Conservation (phyloP, 2,888 invertebrate genomes). For the Agriopis marginaria region DNA sequence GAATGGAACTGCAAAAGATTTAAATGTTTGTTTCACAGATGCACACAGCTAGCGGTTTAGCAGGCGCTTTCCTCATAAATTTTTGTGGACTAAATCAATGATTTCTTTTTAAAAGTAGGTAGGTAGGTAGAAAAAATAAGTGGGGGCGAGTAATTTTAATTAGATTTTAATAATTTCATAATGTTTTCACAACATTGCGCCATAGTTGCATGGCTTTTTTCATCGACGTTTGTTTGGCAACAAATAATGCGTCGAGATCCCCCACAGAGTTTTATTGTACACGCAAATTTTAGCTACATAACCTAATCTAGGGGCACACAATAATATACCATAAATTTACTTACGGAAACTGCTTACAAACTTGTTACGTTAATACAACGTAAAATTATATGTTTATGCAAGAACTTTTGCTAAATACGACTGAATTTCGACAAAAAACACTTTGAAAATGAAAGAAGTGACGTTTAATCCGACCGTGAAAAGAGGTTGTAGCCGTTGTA, state of each 20-base stretch:
- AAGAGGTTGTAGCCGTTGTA: not conserved
- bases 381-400: conserved; percentile 23
- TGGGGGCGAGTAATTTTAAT: not conserved
- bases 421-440: not conserved
- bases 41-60: not conserved
- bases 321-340: not conserved
- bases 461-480: conserved; percentile 32
- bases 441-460: conserved; percentile 20
- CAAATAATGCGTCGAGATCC: not conserved
- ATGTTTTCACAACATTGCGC: conserved; percentile 40
- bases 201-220: not conserved
- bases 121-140: not conserved
- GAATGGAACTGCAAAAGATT: too few species aligned
- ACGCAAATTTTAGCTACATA: conserved; percentile 9
- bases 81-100: not conserved
- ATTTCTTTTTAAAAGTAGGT: not conserved
- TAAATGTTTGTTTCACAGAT: not conserved
- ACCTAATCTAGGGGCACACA: conserved; percentile 7
- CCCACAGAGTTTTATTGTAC: not conserved
- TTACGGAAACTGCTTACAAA: not conserved
- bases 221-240: conserved; percentile 15
- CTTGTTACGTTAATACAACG: not conserved
- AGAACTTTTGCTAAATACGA: conserved; percentile 23
- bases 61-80: not conserved
- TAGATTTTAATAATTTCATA: conserved; percentile 20